Percentiles rank a stretch among this genome's conserved stretches.
phyloP scores from a whole-genome alignment of 2,797 vertebrate genomes.

The Graptemys geographica region DNA sequence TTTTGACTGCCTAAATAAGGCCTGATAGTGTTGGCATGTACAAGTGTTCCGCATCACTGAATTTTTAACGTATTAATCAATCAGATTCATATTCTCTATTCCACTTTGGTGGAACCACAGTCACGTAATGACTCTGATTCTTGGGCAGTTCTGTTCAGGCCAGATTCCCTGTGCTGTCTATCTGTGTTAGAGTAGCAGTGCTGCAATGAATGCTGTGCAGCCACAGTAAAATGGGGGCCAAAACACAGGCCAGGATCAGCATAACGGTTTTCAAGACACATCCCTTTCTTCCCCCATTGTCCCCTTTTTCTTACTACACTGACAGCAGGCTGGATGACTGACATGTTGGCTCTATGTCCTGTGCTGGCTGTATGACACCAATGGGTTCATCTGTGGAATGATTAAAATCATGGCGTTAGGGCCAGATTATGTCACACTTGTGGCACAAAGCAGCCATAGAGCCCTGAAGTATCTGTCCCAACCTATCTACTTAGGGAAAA shows the following conservation, averaged over 20 bases:
- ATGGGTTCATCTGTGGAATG: not conserved
- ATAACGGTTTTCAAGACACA: constrained; percentile 7
- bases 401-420: not conserved
- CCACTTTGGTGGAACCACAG: not conserved
- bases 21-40: not conserved
- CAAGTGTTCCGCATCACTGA: not conserved
- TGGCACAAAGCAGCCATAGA: not conserved
- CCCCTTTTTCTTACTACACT: not conserved
- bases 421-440: not conserved
- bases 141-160: not conserved
- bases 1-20: not conserved
- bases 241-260: not conserved
- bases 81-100: not conserved
- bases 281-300: not conserved
- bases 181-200: not conserved
- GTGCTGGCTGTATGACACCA: not conserved
- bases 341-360: not conserved
- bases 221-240: not conserved
- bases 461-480: not conserved
- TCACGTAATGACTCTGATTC: not conserved
- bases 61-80: not conserved
- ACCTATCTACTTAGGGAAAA: not conserved
- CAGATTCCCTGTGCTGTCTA: not conserved
- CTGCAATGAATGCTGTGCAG: not conserved
- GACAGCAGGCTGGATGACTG: not conserved